Evolutionary conservation across 2,888 invertebrate genomes (phyloP).

Genomic region (Hermodice carunculata): DNA sequence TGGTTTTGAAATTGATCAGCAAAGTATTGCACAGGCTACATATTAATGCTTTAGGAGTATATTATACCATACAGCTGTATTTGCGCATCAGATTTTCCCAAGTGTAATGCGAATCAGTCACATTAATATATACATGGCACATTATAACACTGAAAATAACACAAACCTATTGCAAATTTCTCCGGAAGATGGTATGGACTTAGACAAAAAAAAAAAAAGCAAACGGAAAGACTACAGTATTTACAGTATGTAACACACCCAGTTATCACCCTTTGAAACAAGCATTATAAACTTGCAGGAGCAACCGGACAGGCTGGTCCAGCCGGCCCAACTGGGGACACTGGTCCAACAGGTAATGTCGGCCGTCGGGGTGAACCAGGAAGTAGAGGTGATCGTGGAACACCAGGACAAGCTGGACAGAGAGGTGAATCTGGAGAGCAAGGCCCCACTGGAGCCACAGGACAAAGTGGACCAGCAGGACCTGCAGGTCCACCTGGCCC

Average conservation of each 20-base stretch:
- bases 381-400: conserved; percentile 16
- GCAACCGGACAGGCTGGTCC: conserved; percentile 13
- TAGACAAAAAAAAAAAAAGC: too few relatives aligned
- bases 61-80: too few relatives aligned
- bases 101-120: too few relatives aligned
- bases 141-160: too few relatives aligned
- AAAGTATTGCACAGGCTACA: too few relatives aligned
- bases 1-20: too few relatives aligned
- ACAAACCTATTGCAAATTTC: too few relatives aligned
- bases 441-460: conserved; percentile 19
- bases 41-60: too few relatives aligned
- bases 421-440: conserved; percentile 13
- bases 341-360: conserved; percentile 1
- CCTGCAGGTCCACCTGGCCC: conserved; percentile 24
- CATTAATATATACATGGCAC: too few relatives aligned
- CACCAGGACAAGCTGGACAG: conserved; percentile 25
- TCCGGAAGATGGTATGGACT: neutral
- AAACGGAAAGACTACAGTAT: too few relatives aligned
- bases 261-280: conserved; percentile 1
- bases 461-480: conserved; percentile 26
- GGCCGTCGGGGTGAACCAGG: conserved; percentile 24
- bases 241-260: too few relatives aligned
- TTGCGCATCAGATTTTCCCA: conserved; percentile 12
- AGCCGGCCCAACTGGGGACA: conserved; percentile 11
- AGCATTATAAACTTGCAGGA: conserved; percentile 7